Evolutionary conservation across 2,888 invertebrate species (phyloP), one percentile per base, ranked within the genome.

Genomic region (Barypeithes pellucidus): DNA sequence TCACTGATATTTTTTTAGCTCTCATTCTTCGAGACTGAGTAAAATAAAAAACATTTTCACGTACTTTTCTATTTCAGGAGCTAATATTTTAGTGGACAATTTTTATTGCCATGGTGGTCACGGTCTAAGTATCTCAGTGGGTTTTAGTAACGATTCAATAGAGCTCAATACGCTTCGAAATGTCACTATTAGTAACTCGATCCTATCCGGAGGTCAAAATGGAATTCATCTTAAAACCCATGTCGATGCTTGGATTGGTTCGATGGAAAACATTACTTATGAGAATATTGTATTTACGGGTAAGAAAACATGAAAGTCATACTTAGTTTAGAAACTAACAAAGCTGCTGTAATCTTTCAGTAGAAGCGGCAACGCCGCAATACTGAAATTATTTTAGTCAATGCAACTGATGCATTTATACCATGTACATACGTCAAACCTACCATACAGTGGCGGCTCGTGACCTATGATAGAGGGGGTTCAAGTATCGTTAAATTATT

Each of bases 181-280:
- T 36, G 68, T 78, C 1, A 62, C 22, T 3, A 70, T 78, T 24
- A 39, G 8, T 1, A 71, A 77, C 41, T 72, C 73, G 11, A 16
- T 57, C 11, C 67, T 78, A 0, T 16, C 24, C 3, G 65, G 72
- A 14, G 77, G 76, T 11, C 57, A 68, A 16, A 76, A 78, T 47
- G 78, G 72, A 9, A 78, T 78, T 18, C 78, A 78, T 36, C 63
- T 78, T 5, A 78, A 77, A 70, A 78, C 78, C 0, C 77, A 77
- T 41, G 57, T 73, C 2, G 78, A 78, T 65, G 77, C 65, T 2
- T 69, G 72, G 8, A 9, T 12, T 7, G 78, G 78, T 16, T 43
- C 52, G 2, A 72, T 78, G 14, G 22, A 57, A 20, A 74, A 65
- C 24, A 57, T 78, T 8, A 75, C 75, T n/a, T 78, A 77, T 45